Evolutionary conservation across 2,797 vertebrate species (phyloP), one percentile per base, ranked within the genome.

Genomic region (Ptychadena robeensis): DNA sequence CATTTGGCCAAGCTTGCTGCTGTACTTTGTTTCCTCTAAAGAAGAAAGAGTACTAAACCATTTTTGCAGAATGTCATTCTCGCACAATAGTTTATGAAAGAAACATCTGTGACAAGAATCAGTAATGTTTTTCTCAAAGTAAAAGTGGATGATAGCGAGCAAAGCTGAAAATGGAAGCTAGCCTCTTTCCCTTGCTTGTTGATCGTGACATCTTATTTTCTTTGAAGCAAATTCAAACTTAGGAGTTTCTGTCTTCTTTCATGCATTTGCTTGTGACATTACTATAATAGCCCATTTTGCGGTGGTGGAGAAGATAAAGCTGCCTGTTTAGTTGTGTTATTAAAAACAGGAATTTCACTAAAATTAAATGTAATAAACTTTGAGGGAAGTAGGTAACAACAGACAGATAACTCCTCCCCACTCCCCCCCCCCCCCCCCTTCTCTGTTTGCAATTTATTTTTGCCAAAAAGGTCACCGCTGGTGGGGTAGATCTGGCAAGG

Each of bases 61-160:
- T 94, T 92, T 93, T 92, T 92, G 90, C 90, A 94, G 91, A 91
- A 93, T 91, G 93, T 92, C 91, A 92, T 94, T 95, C 94, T 94
- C 93, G 90, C 91, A 90, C 92, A 94, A 93, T 89, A 90, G 93
- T 94, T 94, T 95, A 95, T 94, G 93, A 95, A 95, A 95, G 94
- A 94, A 94, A 93, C 93, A 94, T 95, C 93, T 95, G 95, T 95
- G 94, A 94, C 92, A 91, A 91, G 94, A 95, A 95, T 96, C 91
- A 93, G 87, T 94, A 94, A 94, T 93, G 92, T 90, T 91, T 89
- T 91, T 91, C 90, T 91, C 89, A 93, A 94, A 93, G 91, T 86
- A 82, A 90, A 82, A 87, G 93, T 91, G 93, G 91, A 96, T 91
- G 93, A 93, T 90, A 91, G 93, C 91, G 87, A 91, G 92, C 92